Evolutionary conservation across 2,113 vertebrate species (phyloP).

Genomic region (Lipophrys pholis): DNA sequence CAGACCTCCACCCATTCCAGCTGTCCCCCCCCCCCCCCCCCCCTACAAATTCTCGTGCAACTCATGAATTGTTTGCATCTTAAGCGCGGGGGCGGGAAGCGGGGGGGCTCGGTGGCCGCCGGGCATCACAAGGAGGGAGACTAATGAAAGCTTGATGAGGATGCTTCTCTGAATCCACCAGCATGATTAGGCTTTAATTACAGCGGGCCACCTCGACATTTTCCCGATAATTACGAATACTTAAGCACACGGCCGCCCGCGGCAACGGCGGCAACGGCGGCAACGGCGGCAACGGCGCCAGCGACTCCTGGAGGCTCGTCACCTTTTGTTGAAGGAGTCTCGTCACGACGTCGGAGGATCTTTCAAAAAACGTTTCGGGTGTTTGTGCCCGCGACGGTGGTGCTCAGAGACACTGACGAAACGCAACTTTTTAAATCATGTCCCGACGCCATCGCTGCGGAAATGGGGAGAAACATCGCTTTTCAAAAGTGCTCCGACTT

Average conservation of each 20-base stretch:
- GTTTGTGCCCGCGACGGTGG: neutral
- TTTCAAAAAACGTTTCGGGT: neutral
- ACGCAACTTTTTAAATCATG: no score
- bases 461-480: no score
- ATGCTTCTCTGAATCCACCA: conserved; percentile 74
- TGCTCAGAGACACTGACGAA: neutral
- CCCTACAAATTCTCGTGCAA: neutral
- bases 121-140: conserved; percentile 61
- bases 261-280: no score
- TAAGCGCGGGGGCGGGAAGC: neutral
- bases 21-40: conserved; percentile 15
- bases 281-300: no score
- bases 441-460: no score
- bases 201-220: conserved; percentile 73
- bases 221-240: conserved; percentile 83
- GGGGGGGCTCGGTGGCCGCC: conserved; percentile 44
- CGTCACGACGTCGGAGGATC: conserved; percentile 1
- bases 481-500: no score
- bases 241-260: conserved; percentile 64
- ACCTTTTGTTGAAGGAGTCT: neutral
- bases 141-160: conserved; percentile 80
- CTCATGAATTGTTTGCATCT: no score
- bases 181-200: conserved; percentile 84
- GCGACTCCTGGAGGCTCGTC: conserved; percentile 36
- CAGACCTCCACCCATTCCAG: conserved; percentile 31